Percentiles rank a stretch among this genome's conserved stretches.
phyloP scores from a whole-genome alignment of 2,797 vertebrate species.

The Peromyscus nudipes region DNA sequence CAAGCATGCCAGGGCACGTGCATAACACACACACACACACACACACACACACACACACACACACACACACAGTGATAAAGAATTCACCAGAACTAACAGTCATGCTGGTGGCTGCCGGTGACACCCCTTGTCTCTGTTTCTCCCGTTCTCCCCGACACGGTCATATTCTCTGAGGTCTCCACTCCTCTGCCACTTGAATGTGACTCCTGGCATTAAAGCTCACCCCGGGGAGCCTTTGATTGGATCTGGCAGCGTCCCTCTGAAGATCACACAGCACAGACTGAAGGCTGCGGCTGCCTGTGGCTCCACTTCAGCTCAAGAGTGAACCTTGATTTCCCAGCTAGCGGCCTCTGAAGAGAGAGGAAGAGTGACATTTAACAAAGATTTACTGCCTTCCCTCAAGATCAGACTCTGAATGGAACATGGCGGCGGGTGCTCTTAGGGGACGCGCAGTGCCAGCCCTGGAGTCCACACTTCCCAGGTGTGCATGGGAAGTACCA shows the following conservation, averaged over 20 bases:
- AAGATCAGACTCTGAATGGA: neutral
- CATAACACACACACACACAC: neutral
- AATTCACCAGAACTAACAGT: neutral
- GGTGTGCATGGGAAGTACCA: fast-evolving
- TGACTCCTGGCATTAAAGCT: neutral
- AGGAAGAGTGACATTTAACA: neutral
- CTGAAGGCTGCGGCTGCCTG: neutral
- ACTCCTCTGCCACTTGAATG: fast-evolving
- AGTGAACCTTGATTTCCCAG: neutral
- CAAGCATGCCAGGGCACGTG: neutral
- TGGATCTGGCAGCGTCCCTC: fast-evolving
- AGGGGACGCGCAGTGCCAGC: neutral
- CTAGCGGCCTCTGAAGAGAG: neutral
- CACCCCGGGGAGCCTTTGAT: neutral
- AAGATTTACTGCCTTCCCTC: neutral
- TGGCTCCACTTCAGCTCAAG: neutral
- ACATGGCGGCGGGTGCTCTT: neutral
- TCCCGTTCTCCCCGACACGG: fast-evolving
- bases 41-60: neutral
- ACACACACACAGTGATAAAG: neutral
- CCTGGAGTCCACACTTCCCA: neutral
- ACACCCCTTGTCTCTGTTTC: neutral
- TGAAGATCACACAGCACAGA: neutral
- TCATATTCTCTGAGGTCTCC: neutral
- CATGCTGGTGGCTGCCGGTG: neutral